A percentile compares a stretch with the other conserved stretches of the same genome.
Evolutionary conservation across 2,797 vertebrate genomes (phyloP).

Genomic region (Falco naumanni): DNA sequence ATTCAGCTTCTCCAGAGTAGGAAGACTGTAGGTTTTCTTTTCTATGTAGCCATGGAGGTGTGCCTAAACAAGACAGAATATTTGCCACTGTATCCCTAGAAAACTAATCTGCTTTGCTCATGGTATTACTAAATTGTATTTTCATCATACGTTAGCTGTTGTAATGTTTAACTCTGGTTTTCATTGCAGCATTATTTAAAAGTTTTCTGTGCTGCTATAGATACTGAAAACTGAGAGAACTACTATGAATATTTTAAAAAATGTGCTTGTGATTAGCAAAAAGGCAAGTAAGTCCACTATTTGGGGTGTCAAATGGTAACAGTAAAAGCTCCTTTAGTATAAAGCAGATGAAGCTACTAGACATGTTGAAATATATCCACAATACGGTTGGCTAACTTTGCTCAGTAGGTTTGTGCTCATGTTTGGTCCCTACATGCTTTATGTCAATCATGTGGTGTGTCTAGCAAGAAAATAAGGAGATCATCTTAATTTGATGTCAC

Average conservation of each 20-base stretch:
- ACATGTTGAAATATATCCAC: neutral
- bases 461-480: neutral
- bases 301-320: neutral
- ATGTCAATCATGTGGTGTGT: neutral
- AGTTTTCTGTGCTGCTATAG: neutral
- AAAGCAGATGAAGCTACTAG: neutral
- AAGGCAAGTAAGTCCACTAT: neutral
- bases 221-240: neutral
- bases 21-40: neutral
- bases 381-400: neutral
- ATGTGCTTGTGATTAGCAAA: slow-evolving; percentile 19
- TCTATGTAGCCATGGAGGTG: neutral
- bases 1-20: neutral
- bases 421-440: neutral
- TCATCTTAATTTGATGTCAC: neutral
- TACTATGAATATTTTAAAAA: neutral
- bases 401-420: neutral
- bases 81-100: neutral
- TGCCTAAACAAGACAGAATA: neutral
- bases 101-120: neutral
- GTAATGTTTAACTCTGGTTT: neutral
- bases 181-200: neutral
- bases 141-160: neutral
- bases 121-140: neutral
- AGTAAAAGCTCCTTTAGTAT: neutral